These are phyloP conservation scores for Calidris pugnax DNA, from an alignment of 2,113 vertebrate species.

Conservation along the genomic window DNA sequence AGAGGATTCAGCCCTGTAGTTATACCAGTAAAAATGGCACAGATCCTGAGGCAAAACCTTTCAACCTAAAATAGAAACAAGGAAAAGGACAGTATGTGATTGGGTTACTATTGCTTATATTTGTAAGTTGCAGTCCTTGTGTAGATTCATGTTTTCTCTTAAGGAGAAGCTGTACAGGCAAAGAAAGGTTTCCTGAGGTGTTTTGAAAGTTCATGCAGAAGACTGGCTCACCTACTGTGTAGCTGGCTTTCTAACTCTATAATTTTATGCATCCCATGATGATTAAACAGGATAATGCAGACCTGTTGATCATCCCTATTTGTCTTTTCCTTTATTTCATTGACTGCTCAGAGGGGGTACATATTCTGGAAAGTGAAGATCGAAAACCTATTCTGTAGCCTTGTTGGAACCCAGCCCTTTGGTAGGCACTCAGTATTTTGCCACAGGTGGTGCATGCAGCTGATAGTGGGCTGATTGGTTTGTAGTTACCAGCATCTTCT, in stretches of 20 bases:
- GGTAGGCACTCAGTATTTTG: neutral
- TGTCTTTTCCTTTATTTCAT: conserved; percentile 11
- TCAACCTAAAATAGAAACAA: neutral
- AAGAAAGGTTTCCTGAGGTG: neutral
- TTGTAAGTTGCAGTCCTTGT: neutral
- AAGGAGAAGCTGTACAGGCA: neutral
- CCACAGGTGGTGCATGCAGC: neutral
- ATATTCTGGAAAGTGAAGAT: neutral
- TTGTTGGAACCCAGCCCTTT: conserved; percentile 3
- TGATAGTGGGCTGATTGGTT: neutral
- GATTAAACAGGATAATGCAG: neutral
- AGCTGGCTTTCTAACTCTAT: neutral
- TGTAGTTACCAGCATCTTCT: conserved; percentile 3
- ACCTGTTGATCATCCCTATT: neutral
- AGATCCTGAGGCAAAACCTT: neutral
- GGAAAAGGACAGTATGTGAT: neutral
- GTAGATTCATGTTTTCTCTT: neutral
- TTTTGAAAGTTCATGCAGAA: neutral
- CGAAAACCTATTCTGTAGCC: neutral
- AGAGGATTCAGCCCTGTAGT: neutral
- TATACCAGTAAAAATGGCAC: neutral
- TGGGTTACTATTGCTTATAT: neutral
- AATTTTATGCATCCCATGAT: neutral
- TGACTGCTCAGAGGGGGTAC: neutral
- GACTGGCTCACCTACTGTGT: fast-evolving